Percentiles rank a stretch among this genome's conserved stretches.
Conservation (phyloP, 2,888 invertebrate species). For the Tromatobia lineatoria region DNA sequence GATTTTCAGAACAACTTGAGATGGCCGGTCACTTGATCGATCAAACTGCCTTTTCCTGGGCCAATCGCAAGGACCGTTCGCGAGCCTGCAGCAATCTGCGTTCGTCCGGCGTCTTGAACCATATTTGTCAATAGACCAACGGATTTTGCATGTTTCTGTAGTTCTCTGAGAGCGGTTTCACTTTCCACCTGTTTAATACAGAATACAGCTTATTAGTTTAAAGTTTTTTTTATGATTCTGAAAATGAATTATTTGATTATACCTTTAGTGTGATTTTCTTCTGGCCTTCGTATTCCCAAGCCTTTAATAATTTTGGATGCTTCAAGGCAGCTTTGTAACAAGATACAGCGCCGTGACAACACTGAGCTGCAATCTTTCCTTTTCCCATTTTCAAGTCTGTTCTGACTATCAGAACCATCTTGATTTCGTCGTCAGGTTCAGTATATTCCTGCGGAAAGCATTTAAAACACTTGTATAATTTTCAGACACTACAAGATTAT, state of each 20-base stretch:
- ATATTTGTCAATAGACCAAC: conserved; percentile 91
- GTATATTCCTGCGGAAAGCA: conserved; percentile 40
- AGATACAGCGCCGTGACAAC: conserved; percentile 97
- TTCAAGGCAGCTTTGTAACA: conserved; percentile 91
- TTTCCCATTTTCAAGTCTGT: conserved; percentile 98
- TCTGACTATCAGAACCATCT: conserved; percentile 94
- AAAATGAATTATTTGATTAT: not conserved
- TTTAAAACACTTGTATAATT: conserved; percentile 27
- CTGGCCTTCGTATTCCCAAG: conserved; percentile 91
- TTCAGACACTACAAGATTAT: not conserved
- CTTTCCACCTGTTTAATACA: conserved; percentile 87
- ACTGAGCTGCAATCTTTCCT: conserved; percentile 97
- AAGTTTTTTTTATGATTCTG: too few relatives aligned
- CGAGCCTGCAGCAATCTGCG: conserved; percentile 96
- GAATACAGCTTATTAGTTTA: not conserved
- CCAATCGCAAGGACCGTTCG: conserved; percentile 97
- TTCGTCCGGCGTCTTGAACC: conserved; percentile 96
- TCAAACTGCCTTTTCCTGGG: conserved; percentile 92
- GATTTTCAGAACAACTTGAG: conserved; percentile 91
- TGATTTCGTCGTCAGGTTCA: conserved; percentile 86
- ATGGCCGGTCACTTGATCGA: conserved; percentile 95
- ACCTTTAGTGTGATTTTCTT: conserved; percentile 95
- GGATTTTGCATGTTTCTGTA: conserved; percentile 90
- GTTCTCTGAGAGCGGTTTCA: conserved; percentile 90
- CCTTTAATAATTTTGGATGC: conserved; percentile 88